Percentiles rank a stretch among this genome's conserved stretches.
Evolutionary conservation across 2,113 vertebrate genomes (phyloP).

Genomic region (Odocoileus hemionus): DNA sequence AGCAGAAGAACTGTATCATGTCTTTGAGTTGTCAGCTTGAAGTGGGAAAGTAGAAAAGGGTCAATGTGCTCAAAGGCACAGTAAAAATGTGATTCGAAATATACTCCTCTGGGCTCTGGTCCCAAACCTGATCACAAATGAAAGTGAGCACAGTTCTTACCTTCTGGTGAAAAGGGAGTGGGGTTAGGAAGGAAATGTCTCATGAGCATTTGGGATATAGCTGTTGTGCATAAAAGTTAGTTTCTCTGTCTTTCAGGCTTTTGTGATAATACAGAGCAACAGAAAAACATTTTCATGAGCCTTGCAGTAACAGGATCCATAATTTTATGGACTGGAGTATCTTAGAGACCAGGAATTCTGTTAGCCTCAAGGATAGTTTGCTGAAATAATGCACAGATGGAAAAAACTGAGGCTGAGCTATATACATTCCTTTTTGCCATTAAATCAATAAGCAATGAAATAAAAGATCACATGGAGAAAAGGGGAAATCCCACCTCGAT

Average conservation of each 20-base stretch:
- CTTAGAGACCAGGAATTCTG: not conserved
- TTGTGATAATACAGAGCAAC: not conserved
- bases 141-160: not conserved
- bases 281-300: not conserved
- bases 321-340: not conserved
- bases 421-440: not conserved
- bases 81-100: not conserved
- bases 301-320: not conserved
- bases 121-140: not conserved
- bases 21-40: not conserved
- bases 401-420: not conserved
- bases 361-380: not conserved
- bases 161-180: not conserved
- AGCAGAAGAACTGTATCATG: not conserved
- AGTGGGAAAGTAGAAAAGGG: not conserved
- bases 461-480: not conserved
- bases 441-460: conserved; percentile 11
- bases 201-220: not conserved
- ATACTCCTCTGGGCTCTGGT: not conserved
- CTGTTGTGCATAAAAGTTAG: not conserved
- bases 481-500: not conserved
- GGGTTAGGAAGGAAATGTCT: not conserved
- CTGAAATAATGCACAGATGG: not conserved
- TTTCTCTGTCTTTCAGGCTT: not conserved
- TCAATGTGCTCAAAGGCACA: not conserved